These are phyloP conservation scores for Ochropleura plecta DNA, from an alignment of 2,888 invertebrate species.

Conservation along the genomic window DNA sequence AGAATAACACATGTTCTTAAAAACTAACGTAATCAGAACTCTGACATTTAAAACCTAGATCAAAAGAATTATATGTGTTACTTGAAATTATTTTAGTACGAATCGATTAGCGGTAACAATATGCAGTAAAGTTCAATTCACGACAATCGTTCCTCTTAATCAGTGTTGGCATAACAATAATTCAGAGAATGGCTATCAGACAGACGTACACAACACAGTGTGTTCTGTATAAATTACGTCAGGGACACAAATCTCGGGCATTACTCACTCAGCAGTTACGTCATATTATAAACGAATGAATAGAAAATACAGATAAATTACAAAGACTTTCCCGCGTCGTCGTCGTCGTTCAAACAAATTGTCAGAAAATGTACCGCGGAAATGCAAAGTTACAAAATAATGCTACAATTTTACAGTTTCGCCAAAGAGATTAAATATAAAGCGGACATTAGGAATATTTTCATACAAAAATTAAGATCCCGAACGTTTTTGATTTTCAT, in stretches of 20 bases:
- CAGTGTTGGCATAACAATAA: slow-evolving; percentile 68
- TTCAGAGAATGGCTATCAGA: slow-evolving; percentile 66
- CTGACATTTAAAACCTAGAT: neutral
- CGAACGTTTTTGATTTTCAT: too few relatives aligned
- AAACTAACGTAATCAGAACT: slow-evolving; percentile 13
- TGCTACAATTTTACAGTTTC: slow-evolving; percentile 5
- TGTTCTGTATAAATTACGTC: slow-evolving; percentile 64
- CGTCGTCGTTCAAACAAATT: slow-evolving; percentile 4
- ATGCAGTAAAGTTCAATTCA: slow-evolving; percentile 65
- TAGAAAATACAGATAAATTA: slow-evolving; percentile 63
- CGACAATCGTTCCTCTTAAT: slow-evolving; percentile 66
- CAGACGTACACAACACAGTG: slow-evolving; percentile 53
- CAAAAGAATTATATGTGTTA: neutral
- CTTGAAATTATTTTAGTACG: slow-evolving; percentile 4
- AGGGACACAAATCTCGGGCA: slow-evolving; percentile 64
- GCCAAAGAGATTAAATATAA: too few relatives aligned
- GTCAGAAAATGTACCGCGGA: slow-evolving; percentile 13
- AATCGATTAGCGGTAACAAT: slow-evolving; percentile 46
- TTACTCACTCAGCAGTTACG: slow-evolving; percentile 61
- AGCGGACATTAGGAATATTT: too few relatives aligned
- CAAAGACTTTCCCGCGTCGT: slow-evolving; percentile 30
- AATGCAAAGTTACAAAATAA: slow-evolving; percentile 10
- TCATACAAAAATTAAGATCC: too few relatives aligned
- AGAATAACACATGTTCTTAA: slow-evolving; percentile 35
- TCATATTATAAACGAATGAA: slow-evolving; percentile 57